These are phyloP conservation scores for Presbytis comata DNA, from an alignment of 2,797 vertebrate genomes.

Conservation along the genomic window DNA sequence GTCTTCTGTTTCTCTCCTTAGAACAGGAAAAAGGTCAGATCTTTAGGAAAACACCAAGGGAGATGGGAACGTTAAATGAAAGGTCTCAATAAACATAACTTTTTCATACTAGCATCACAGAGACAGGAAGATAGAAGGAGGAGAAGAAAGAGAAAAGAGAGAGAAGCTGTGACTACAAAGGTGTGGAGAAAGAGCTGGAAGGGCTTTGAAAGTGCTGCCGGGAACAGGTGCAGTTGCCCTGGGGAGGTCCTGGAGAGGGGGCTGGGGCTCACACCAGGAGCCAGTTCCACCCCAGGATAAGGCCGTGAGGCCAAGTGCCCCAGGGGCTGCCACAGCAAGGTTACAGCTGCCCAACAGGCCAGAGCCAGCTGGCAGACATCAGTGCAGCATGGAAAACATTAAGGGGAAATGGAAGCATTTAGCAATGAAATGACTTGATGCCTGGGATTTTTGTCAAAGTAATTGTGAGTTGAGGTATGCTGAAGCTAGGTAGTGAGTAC, in stretches of 20 bases:
- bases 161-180: background rate
- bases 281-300: too few relatives aligned
- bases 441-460: background rate
- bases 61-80: background rate
- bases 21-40: background rate
- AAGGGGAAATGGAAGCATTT: background rate
- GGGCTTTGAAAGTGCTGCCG: background rate
- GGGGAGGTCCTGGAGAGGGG: background rate
- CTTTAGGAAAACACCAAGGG: background rate
- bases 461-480: background rate
- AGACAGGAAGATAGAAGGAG: background rate
- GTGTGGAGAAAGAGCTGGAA: background rate
- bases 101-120: background rate
- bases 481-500: background rate
- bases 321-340: too few relatives aligned
- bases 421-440: background rate
- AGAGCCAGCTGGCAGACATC: background rate
- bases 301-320: background rate
- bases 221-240: background rate
- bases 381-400: background rate
- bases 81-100: background rate
- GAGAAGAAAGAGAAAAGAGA: background rate
- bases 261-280: background rate
- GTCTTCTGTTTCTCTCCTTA: background rate
- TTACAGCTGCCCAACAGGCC: background rate